Base-by-base conservation (phyloP, 2,113 vertebrate species). In the Phycodurus eques region DNA sequence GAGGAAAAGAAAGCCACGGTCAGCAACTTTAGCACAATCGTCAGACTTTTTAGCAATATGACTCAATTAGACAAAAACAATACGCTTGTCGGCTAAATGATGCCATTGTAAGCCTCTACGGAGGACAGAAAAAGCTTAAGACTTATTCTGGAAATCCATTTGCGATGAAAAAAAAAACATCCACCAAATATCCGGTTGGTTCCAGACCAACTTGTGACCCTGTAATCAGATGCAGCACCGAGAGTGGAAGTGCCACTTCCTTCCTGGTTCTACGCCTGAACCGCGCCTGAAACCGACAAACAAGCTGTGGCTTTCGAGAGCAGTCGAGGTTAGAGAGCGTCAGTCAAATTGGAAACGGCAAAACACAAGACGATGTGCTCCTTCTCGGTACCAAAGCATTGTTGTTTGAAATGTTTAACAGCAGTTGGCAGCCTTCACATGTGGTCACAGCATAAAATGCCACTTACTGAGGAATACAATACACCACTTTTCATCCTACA, bases 241-340 rank as follows among this genome's bases (percentile, higher is more conserved):
- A 44, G 63, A 80, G 71, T 67, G 85, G 85, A 90, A 88, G 75
- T 77, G 65, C 61, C 70, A 70, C 46, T 87, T 88, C 88, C 87
- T 88, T 86, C 84, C 87, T 86, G 73, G 17, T 81, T 81, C 62
- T 39, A 73, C 44, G 27, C 7, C 70, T 46, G 60, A 78, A 54
- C 46, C 74, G 59, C 35, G 64, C 62, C 33, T 33, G 44, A 82
- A 87, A 78, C 67, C 49, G 84, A 83, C 76, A 81, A 67, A 74
- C 67, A 60, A 19, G 33, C 54, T 81, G 76, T 15, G 87, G 87
- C 83, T 39, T 88, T 84, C 46, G 80, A 67, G 61, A 71, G 83
- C 62, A 71, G 49, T 31, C 6, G 39, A 65, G 31, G 68, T n/a
- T 14, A 68, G 6, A 61, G 60, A 33, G 57, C 11, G 2, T 15